Evolutionary conservation across 2,888 invertebrate species (phyloP).

Genomic region (Diploptera punctata): DNA sequence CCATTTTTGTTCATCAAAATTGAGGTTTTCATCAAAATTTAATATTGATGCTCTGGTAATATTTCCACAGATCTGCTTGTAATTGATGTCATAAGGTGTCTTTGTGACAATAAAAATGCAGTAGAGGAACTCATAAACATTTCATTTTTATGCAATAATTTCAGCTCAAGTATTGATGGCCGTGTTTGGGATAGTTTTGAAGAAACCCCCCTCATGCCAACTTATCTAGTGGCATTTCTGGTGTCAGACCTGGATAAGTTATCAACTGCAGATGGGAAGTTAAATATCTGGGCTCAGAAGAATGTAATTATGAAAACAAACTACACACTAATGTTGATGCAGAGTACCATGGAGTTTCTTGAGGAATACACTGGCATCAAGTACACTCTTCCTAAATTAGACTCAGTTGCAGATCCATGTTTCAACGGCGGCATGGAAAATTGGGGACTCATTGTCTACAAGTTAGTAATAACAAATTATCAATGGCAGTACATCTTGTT

Average conservation of each 20-base stretch:
- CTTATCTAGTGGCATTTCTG: conserved; percentile 34
- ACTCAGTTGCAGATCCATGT: conserved; percentile 85
- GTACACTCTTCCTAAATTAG: conserved; percentile 73
- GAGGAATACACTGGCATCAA: conserved; percentile 58
- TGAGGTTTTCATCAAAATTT: too few relatives aligned
- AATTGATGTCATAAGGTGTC: too few relatives aligned
- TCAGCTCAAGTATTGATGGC: background rate
- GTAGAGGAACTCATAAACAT: too few relatives aligned
- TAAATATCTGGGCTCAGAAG: conserved; percentile 56
- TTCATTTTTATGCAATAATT: too few relatives aligned
- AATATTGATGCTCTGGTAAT: too few relatives aligned
- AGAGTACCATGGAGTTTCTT: conserved; percentile 58
- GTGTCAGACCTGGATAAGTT: conserved; percentile 32
- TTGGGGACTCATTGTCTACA: conserved; percentile 87
- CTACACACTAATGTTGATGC: conserved; percentile 57
- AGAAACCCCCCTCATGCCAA: conserved; percentile 67
- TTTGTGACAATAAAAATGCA: too few relatives aligned
- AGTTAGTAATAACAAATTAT: conserved; percentile 55
- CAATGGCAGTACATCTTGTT: too few relatives aligned
- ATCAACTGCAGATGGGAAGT: conserved; percentile 30
- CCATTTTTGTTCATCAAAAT: too few relatives aligned
- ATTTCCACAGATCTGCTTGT: too few relatives aligned
- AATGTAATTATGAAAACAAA: conserved; percentile 56
- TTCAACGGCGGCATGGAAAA: conserved; percentile 90
- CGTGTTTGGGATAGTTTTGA: conserved; percentile 52